phyloP scores from a whole-genome alignment of 2,797 vertebrate genomes.

The Lepus townsendii region DNA sequence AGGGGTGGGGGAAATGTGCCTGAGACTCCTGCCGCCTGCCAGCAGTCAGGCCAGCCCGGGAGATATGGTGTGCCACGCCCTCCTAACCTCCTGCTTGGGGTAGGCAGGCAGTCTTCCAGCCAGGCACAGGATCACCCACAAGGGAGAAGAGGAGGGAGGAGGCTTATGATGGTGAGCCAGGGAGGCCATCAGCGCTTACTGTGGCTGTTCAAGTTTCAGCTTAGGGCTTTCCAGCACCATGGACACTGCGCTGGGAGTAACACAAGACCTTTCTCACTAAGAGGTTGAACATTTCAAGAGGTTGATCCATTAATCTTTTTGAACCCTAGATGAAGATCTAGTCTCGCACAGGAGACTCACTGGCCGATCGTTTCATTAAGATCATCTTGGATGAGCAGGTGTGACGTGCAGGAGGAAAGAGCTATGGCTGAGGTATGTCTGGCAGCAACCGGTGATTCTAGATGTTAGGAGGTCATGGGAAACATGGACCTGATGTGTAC shows the following conservation, averaged over 20 bases:
- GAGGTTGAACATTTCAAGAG: slow-evolving; percentile 46
- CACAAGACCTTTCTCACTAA: background rate
- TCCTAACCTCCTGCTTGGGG: too few relatives aligned
- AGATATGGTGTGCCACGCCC: too few relatives aligned
- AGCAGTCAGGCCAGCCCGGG: too few relatives aligned
- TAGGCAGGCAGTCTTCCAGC: too few relatives aligned
- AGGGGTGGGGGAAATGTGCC: too few relatives aligned
- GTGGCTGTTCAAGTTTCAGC: background rate
- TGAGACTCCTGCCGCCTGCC: too few relatives aligned
- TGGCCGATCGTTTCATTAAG: slow-evolving; percentile 65
- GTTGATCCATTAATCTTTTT: slow-evolving; percentile 71
- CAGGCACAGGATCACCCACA: background rate
- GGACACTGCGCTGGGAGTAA: background rate
- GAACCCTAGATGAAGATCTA: slow-evolving; percentile 81
- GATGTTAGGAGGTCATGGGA: background rate
- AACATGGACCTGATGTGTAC: background rate
- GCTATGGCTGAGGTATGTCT: slow-evolving; percentile 76
- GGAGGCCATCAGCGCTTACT: background rate
- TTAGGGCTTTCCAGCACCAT: background rate
- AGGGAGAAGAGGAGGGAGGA: background rate
- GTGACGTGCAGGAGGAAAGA: slow-evolving; percentile 57
- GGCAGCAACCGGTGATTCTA: background rate
- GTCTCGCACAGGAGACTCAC: slow-evolving; percentile 46
- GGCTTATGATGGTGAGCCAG: background rate
- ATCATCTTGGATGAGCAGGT: slow-evolving; percentile 65